Conservation (phyloP, 2,888 invertebrate species). For the Koerneria pararmatus region DNA sequence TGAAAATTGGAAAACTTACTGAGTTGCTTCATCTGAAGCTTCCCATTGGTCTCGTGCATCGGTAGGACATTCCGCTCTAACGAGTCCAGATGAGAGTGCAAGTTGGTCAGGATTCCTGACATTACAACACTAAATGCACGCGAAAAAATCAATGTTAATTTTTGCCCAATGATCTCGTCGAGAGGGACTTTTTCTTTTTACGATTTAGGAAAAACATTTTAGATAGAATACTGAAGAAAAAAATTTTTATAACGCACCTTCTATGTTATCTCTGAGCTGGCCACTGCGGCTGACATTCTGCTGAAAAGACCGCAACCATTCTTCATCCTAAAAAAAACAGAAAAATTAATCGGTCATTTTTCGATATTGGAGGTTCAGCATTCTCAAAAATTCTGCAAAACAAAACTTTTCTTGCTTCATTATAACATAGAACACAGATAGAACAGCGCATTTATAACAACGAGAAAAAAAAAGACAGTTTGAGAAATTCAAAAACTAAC, state of each 20-base stretch:
- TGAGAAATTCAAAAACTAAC: too few species aligned
- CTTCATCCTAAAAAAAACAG: conserved; percentile 47
- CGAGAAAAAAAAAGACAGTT: not conserved
- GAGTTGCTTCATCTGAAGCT: conserved; percentile 54
- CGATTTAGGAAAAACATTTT: too few species aligned
- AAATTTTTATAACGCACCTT: too few species aligned
- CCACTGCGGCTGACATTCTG: conserved; percentile 41
- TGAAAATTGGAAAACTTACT: conserved; percentile 34
- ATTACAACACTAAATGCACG: too few species aligned
- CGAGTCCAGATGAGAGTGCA: conserved; percentile 40
- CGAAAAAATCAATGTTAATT: too few species aligned
- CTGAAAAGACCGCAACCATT: conserved; percentile 51
- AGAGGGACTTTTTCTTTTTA: too few species aligned
- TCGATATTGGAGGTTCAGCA: not conserved
- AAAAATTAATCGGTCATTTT: not conserved
- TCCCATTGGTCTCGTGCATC: conserved; percentile 52
- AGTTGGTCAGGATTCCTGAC: conserved; percentile 25
- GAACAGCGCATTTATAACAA: not conserved
- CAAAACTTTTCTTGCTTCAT: not conserved
- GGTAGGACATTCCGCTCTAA: conserved; percentile 52
- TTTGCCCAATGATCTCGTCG: too few species aligned
- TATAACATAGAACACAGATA: not conserved
- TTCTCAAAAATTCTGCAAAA: not conserved
- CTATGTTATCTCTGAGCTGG: conserved; percentile 36
- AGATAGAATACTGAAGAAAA: too few species aligned